Base-by-base conservation (phyloP, 2,888 invertebrate species). In the Apoderus coryli region DNA sequence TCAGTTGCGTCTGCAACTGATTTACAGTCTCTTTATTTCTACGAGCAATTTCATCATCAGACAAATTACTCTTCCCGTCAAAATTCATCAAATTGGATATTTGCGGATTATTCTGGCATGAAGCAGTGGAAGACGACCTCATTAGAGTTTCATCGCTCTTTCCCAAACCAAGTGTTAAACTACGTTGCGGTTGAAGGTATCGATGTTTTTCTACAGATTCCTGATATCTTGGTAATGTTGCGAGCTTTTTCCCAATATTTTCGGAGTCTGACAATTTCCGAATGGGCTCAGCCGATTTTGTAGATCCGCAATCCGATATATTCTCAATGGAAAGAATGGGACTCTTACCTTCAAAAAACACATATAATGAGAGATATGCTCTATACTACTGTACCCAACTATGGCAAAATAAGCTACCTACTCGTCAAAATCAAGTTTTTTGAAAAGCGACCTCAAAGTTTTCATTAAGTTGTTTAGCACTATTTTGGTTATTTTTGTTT, bases 281-380 rank as follows among this genome's bases (percentile, higher is more conserved):
- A 23, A 46, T 32, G 1, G 50, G 47, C 15, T 49, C 49, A 10
- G 54, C 52, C 31, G 46, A 49, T 13, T 47, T 48, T 31, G 41
- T 48, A 9, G 48, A 45, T 32, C 56, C 56, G 30, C 50, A 48
- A 32, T 58, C 58, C 3, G 57, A 57, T 4, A 59, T 56, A 34
- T 59, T 60, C 42, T 60, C 60, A 3, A 59, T 59, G 2, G 59
- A 58, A 12, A 59, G 42, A 4, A 59, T 56, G 1, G 60, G 60
- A 45, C 58, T 59, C 41, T 59, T 59, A 2, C 56, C 57, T 22
- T 31, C 3, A 32, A 33, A n/a, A n/a, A n/a, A n/a, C n/a, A n/a
- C n/a, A n/a, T n/a, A n/a, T n/a, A n/a, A n/a, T n/a, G n/a, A n/a
- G n/a, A n/a, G n/a, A n/a, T n/a, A n/a, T n/a, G n/a, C n/a, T n/a